Percentiles rank a stretch among this genome's conserved stretches.
Evolutionary conservation across 2,888 invertebrate genomes (phyloP).

Genomic region (Euplexia lucipara): DNA sequence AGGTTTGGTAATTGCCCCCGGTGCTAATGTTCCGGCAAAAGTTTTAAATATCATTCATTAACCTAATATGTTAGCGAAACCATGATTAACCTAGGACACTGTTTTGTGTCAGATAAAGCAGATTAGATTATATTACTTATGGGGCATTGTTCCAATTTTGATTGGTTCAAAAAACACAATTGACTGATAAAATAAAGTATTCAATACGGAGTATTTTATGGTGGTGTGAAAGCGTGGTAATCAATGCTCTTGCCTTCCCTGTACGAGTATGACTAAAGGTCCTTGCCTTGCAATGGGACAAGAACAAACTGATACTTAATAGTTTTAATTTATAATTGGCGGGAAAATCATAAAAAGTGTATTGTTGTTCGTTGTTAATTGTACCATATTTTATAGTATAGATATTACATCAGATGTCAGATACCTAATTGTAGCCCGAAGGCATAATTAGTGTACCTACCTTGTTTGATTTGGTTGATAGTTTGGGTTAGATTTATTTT

Average conservation of each 20-base stretch:
- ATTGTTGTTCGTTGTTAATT: background rate
- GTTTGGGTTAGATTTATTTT: no score
- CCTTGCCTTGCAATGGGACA: no score
- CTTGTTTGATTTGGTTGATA: no score
- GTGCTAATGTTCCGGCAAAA: conserved; percentile 45
- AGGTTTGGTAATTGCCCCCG: conserved; percentile 43
- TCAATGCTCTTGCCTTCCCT: no score
- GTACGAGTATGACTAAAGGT: no score
- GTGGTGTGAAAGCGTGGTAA: no score
- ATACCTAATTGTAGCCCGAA: background rate
- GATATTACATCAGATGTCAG: no score
- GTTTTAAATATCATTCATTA: conserved; percentile 42
- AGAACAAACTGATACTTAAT: no score
- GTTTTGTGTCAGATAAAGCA: no score
- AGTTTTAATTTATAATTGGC: no score
- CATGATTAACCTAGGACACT: conserved; percentile 35
- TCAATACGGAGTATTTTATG: no score
- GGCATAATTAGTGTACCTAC: no score
- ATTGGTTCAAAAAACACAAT: background rate
- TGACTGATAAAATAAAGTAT: background rate
- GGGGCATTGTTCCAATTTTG: conserved; percentile 25
- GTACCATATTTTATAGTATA: background rate
- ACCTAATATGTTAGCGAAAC: conserved; percentile 47
- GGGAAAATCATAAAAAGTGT: background rate
- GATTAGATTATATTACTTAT: conserved; percentile 21